Base-by-base conservation (phyloP, 2,888 invertebrate species). In the Nycteola revayana region DNA sequence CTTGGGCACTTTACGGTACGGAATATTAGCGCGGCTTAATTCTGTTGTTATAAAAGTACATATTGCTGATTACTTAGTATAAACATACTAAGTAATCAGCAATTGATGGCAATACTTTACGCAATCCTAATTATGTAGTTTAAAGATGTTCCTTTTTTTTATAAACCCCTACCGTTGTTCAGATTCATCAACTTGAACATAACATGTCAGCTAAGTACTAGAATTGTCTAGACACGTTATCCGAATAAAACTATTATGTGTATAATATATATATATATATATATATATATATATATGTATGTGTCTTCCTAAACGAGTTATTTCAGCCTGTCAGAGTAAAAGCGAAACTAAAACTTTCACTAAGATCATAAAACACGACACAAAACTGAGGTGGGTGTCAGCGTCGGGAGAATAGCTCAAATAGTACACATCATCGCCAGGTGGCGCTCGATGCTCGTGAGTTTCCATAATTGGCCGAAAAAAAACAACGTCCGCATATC, bases 381-480 rank as follows among this genome's bases (percentile, higher is more conserved):
- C 3, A 14, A 67, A 65, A 67, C 60, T 56, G 59, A 47, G 25
- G 35, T 36, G 21, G 25, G 32, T 39, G 32, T 38, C 42, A 48
- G 66, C 53, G 71, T 61, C 72, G 46, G 53, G 74, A 71, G 73
- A 45, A 46, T 48, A 45, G 33, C 40, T 3, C 4, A 39, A 38
- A 42, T 41, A 32, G 40, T 17, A 43, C 24, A 42, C 31, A 39
- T 51, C 62, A 56, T 60, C 69, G 67, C 62, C 79, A 83, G 80
- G 67, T 78, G 79, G 77, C 59, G 64, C 62, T 47, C 76, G 75
- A 55, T 62, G 66, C 63, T 65, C 60, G 58, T 69, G 58, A 75
- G 79, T 77, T 78, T 80, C 62, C 76, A 83, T 81, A 81, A 84
- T 76, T 75, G n/a, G n/a, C n/a, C 74, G 70, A 73, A 74, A 77